Conservation (phyloP, 35 echinoderm and acorn worm species). For the Anneissia japonica region DNA sequence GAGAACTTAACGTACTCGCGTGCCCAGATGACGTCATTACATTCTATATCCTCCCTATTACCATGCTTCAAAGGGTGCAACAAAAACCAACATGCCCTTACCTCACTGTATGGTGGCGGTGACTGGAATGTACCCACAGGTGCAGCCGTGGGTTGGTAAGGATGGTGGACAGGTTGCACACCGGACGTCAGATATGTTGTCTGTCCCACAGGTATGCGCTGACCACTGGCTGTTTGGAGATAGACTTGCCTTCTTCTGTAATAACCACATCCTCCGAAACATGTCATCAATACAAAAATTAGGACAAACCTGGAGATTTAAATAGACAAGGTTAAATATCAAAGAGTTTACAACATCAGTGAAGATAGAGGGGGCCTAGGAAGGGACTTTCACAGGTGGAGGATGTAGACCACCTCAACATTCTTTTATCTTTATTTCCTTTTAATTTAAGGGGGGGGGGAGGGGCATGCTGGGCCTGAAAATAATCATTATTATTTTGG, state of each 20-base stretch:
- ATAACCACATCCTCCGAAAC: constrained; percentile 45
- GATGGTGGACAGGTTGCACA: background rate
- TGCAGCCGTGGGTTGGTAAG: background rate
- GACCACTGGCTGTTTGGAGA: background rate
- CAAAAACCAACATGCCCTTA: background rate
- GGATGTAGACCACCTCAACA: too few relatives aligned
- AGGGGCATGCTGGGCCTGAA: too few relatives aligned
- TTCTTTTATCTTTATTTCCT: too few relatives aligned
- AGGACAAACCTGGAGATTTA: constrained; percentile 30
- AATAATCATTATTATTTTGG: too few relatives aligned
- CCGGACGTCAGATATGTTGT: background rate
- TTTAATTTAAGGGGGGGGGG: too few relatives aligned
- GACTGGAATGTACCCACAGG: constrained; percentile 14
- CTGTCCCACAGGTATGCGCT: background rate
- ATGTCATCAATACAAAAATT: constrained; percentile 51
- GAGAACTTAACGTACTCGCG: too few relatives aligned
- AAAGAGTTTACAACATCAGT: too few relatives aligned
- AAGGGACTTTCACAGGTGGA: too few relatives aligned
- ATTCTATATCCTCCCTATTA: background rate
- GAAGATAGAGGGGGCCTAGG: too few relatives aligned
- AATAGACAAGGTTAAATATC: too few relatives aligned
- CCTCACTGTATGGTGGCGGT: constrained; percentile 60
- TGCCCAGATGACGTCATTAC: too few relatives aligned
- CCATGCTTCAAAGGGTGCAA: background rate
- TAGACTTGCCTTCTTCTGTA: constrained; percentile 31